Conservation (phyloP, 2,797 vertebrate species). For the Cyprinodon diabolis region DNA sequence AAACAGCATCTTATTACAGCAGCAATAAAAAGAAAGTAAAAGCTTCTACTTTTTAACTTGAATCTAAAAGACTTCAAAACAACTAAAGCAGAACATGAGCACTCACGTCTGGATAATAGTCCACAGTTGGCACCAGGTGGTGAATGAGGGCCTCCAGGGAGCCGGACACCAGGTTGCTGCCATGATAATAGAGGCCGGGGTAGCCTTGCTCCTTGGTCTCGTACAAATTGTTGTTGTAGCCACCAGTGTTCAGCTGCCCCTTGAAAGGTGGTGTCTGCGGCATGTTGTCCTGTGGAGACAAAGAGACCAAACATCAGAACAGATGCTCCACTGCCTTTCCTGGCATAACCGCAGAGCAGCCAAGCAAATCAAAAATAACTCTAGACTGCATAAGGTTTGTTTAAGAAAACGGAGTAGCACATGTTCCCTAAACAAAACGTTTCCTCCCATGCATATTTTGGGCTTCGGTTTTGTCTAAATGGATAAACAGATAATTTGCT, state of each 20-base stretch:
- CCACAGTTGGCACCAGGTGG: slow-evolving; percentile 90
- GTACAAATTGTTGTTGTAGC: slow-evolving; percentile 89
- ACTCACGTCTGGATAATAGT: slow-evolving; percentile 95
- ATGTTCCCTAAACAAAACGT: slow-evolving; percentile 22
- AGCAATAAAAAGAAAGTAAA: not conserved
- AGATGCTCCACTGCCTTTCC: slow-evolving; percentile 1
- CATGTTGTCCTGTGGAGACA: slow-evolving; percentile 86
- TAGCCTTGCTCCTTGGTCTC: slow-evolving; percentile 85
- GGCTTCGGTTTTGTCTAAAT: slow-evolving; percentile 35
- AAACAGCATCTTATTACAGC: not conserved
- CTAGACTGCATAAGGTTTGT: slow-evolving; percentile 24
- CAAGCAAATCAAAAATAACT: slow-evolving; percentile 43
- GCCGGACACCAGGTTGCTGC: slow-evolving; percentile 91
- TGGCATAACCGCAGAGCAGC: slow-evolving; percentile 5
- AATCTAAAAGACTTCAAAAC: not conserved
- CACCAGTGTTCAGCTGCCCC: slow-evolving; percentile 85
- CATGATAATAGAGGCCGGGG: slow-evolving; percentile 87
- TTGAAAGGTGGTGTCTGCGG: slow-evolving; percentile 91
- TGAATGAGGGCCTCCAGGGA: slow-evolving; percentile 94
- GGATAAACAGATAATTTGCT: not conserved
- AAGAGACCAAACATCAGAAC: slow-evolving; percentile 17
- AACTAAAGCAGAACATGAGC: not conserved
- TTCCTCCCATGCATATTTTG: slow-evolving; percentile 35
- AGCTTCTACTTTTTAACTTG: slow-evolving; percentile 11
- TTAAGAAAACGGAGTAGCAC: slow-evolving; percentile 34